Evolutionary conservation across 2,888 invertebrate genomes (phyloP).

Genomic region (Graphium colonna): DNA sequence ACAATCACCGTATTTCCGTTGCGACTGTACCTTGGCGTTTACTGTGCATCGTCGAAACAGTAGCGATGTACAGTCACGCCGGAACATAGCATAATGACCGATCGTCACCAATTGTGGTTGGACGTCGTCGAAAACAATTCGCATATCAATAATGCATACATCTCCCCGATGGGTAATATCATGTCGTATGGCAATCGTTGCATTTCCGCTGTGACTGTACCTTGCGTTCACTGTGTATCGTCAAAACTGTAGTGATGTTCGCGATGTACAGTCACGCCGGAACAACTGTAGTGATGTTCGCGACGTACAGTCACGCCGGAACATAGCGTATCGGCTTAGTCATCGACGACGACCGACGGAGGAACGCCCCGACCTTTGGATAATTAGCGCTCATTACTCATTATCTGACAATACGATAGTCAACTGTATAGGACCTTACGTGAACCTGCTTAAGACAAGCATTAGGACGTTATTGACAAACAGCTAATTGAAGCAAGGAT

Average conservation of each 20-base stretch:
- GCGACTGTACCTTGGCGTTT: too few relatives aligned
- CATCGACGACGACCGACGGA: too few relatives aligned
- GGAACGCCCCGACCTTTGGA: constrained; percentile 65
- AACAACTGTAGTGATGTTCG: constrained; percentile 30
- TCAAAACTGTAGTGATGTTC: constrained; percentile 30
- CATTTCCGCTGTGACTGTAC: constrained; percentile 40
- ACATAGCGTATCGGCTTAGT: constrained; percentile 42
- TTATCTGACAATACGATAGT: constrained; percentile 46
- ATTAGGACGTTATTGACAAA: neutral
- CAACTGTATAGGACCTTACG: neutral
- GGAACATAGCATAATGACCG: constrained; percentile 26
- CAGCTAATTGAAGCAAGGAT: neutral
- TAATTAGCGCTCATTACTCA: constrained; percentile 71
- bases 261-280: constrained; percentile 31
- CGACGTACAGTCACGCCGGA: constrained; percentile 33
- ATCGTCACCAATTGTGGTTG: constrained; percentile 15
- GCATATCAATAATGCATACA: constrained; percentile 14
- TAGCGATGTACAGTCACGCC: constrained; percentile 31
- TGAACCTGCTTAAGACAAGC: neutral
- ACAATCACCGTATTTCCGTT: constrained; percentile 36
- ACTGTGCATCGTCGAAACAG: too few relatives aligned
- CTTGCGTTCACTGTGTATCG: too few relatives aligned
- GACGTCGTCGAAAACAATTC: constrained; percentile 14
- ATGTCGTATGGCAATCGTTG: constrained; percentile 20
- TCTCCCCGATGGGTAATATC: neutral